phyloP scores from a whole-genome alignment of 1,140 invertebrate genomes.

The Drosophila navojoa region DNA sequence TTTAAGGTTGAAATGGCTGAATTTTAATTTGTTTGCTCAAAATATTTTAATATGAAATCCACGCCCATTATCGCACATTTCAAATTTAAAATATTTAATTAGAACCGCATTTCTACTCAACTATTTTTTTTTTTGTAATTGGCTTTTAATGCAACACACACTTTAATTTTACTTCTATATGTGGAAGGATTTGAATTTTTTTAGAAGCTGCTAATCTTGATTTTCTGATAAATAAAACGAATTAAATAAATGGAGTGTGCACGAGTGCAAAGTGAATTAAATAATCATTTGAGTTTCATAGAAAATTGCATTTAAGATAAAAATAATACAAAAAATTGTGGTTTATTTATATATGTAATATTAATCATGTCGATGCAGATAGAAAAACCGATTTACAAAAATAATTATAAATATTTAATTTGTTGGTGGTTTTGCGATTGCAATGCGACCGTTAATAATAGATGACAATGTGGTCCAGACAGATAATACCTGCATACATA shows the following conservation, averaged over 20 bases:
- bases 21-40: no score
- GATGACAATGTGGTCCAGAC: conserved; percentile 67
- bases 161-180: background rate
- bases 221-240: background rate
- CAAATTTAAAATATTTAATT: no score
- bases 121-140: background rate
- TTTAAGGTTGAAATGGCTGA: no score
- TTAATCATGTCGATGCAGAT: conserved; percentile 16
- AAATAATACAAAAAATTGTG: conserved; percentile 1
- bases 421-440: conserved; percentile 56
- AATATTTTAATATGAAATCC: no score
- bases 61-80: no score
- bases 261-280: conserved; percentile 27
- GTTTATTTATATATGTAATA: background rate
- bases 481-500: conserved; percentile 31
- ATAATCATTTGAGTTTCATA: conserved; percentile 3
- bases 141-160: no score
- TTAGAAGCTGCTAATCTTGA: background rate
- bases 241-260: conserved; percentile 52
- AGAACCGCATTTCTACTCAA: background rate
- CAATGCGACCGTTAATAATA: conserved; percentile 67
- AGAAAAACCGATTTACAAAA: conserved; percentile 53
- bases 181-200: background rate
- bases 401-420: conserved; percentile 81
- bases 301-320: conserved; percentile 18